These are phyloP conservation scores for Cerastoderma edule DNA, from an alignment of 2,888 invertebrate species.

Conservation along the genomic window DNA sequence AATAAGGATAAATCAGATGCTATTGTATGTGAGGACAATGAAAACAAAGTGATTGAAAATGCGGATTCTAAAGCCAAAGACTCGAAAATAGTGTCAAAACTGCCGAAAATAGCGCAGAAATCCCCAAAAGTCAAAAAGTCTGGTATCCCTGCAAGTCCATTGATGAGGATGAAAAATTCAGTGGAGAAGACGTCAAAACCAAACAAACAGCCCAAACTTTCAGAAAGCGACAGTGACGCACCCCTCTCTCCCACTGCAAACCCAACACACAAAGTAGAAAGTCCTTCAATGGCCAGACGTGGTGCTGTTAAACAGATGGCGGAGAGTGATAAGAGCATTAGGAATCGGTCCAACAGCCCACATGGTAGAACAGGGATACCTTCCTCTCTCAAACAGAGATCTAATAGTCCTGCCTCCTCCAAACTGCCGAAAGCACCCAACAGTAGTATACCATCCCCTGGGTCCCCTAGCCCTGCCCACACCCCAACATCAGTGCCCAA, in stretches of 20 bases:
- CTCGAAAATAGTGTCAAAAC: constrained; percentile 33
- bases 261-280: constrained; percentile 42
- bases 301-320: constrained; percentile 32
- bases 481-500: constrained; percentile 36
- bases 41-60: constrained; percentile 24
- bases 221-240: constrained; percentile 48
- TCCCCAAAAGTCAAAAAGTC: constrained; percentile 52
- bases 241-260: constrained; percentile 32
- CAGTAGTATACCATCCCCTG: constrained; percentile 25
- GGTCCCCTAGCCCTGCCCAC: constrained; percentile 33
- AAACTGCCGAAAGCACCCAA: constrained; percentile 27
- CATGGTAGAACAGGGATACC: constrained; percentile 54
- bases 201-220: constrained; percentile 20
- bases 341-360: constrained; percentile 59
- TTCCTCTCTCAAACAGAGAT: constrained; percentile 39
- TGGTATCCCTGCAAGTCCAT: constrained; percentile 55
- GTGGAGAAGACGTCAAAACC: constrained; percentile 24
- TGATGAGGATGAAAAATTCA: constrained; percentile 40
- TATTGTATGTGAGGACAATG: neutral
- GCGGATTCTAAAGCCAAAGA: constrained; percentile 32
- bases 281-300: constrained; percentile 38
- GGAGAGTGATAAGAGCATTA: constrained; percentile 39
- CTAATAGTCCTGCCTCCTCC: constrained; percentile 49
- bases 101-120: constrained; percentile 54
- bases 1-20: neutral